Percentiles rank a stretch among this genome's conserved stretches.
Evolutionary conservation across 2,113 vertebrate species (phyloP).

Genomic region (Pelecanus crispus): DNA sequence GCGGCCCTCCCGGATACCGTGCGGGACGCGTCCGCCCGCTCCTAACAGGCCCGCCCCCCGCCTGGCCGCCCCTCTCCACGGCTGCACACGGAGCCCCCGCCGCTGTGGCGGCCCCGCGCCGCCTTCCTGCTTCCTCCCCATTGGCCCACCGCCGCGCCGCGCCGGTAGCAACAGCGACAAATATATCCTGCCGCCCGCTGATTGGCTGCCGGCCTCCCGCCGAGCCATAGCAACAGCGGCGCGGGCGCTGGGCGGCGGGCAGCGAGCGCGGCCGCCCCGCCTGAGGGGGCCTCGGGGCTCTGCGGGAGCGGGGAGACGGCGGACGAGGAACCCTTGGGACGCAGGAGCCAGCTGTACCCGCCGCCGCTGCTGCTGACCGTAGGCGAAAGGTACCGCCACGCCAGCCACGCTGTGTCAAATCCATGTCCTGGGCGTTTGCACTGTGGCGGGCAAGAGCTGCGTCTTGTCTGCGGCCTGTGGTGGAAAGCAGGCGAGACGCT

Average conservation of each 20-base stretch:
- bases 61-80: not conserved
- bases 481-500: not conserved
- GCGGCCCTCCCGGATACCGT: rapidly evolving
- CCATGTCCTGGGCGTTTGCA: rapidly evolving
- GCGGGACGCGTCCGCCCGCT: rapidly evolving
- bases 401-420: rapidly evolving
- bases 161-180: constrained; percentile 62
- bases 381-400: not conserved
- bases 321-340: too few relatives aligned
- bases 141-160: constrained; percentile 27
- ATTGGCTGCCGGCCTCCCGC: constrained; percentile 48
- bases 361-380: not conserved
- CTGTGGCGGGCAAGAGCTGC: not conserved
- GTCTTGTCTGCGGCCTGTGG: not conserved
- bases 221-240: constrained; percentile 63
- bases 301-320: too few relatives aligned
- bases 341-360: too few relatives aligned
- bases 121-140: not conserved
- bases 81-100: not conserved
- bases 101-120: not conserved
- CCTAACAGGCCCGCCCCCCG: too few relatives aligned
- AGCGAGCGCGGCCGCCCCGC: not conserved
- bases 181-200: constrained; percentile 4
- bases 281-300: not conserved
- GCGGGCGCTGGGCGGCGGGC: not conserved